Conservation (phyloP, 2,113 vertebrate genomes). For the Rissa tridactyla region DNA sequence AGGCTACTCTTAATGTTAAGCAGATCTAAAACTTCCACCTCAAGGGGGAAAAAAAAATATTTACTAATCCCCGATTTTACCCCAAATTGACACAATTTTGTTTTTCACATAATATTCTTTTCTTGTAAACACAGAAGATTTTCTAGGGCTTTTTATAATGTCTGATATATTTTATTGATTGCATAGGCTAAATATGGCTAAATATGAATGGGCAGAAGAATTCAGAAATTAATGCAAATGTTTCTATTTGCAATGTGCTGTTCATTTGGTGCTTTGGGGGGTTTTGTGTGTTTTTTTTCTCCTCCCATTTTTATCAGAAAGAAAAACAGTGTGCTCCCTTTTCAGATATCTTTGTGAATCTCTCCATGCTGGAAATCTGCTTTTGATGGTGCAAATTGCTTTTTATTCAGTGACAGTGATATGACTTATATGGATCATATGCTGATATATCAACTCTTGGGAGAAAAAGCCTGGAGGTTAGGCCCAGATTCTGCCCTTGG, state of each 20-base stretch:
- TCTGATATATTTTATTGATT: neutral
- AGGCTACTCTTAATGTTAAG: neutral
- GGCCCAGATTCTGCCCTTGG: neutral
- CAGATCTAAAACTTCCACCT: neutral
- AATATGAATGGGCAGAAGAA: neutral
- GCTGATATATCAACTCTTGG: neutral
- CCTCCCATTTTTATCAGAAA: neutral
- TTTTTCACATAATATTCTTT: neutral
- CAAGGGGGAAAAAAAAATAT: neutral
- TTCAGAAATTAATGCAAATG: neutral
- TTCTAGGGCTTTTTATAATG: neutral
- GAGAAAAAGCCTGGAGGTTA: neutral
- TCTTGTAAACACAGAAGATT: neutral
- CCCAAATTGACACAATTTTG: neutral
- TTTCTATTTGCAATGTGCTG: neutral
- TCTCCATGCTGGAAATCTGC: neutral
- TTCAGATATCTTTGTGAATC: neutral
- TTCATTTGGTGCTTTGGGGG: neutral
- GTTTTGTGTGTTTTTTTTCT: neutral
- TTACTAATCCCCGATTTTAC: neutral
- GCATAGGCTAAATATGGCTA: neutral
- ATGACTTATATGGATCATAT: neutral
- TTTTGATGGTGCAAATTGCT: slow-evolving; percentile 2
- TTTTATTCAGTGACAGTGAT: neutral
- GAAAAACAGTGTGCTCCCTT: neutral